Conservation (phyloP, 2,888 invertebrate genomes). For the Synanthedon myopaeformis region DNA sequence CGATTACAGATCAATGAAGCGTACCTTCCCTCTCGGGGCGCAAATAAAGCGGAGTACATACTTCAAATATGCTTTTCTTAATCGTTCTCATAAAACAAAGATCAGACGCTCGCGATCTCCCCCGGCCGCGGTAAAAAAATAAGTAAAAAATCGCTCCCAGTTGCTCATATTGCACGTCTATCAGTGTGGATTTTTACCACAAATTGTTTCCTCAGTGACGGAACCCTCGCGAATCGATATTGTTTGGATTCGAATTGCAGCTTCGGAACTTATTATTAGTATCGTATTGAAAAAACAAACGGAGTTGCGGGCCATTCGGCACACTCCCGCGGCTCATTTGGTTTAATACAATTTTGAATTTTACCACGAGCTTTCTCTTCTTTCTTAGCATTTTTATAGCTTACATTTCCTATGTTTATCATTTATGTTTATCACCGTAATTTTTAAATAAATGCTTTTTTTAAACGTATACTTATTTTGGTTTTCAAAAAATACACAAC, state of each 20-base stretch:
- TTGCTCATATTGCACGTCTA: conserved; percentile 56
- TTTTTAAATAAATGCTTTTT: too few relatives aligned
- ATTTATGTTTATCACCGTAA: too few relatives aligned
- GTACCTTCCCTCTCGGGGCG: conserved; percentile 58
- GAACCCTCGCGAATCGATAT: conserved; percentile 49
- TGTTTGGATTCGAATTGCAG: conserved; percentile 44
- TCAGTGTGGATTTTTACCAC: conserved; percentile 55
- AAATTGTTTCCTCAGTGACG: conserved; percentile 50
- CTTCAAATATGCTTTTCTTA: conserved; percentile 72
- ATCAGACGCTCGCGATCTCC: conserved; percentile 58
- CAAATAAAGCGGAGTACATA: conserved; percentile 67
- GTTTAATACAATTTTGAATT: conserved; percentile 22
- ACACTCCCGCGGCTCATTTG: conserved; percentile 26
- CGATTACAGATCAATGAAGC: conserved; percentile 70
- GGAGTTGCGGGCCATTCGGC: conserved; percentile 31
- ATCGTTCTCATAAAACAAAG: conserved; percentile 72
- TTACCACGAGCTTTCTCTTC: not conserved
- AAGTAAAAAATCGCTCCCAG: conserved; percentile 45
- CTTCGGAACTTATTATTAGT: conserved; percentile 44
- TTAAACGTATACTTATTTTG: too few relatives aligned
- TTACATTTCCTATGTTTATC: too few relatives aligned
- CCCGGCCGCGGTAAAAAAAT: conserved; percentile 38
- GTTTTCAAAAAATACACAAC: too few relatives aligned
- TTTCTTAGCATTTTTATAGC: too few relatives aligned
- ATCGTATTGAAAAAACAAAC: conserved; percentile 39